Percentiles rank a stretch among this genome's conserved stretches.
Evolutionary conservation across 2,888 invertebrate genomes (phyloP).

Genomic region (Gryllus longicercus): DNA sequence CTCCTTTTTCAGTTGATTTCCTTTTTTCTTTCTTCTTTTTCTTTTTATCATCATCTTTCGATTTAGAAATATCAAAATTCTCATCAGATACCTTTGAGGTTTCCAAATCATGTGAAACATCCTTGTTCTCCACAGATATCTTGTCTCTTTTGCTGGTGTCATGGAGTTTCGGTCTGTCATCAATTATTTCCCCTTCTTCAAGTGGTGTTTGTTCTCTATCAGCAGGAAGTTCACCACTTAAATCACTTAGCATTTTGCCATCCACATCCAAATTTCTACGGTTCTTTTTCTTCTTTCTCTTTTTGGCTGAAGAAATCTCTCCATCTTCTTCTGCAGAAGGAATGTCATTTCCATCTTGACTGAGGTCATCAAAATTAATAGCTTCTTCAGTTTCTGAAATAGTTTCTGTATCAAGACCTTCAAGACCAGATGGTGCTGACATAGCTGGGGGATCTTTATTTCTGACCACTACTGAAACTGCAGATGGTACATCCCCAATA

Average conservation of each 20-base stretch:
- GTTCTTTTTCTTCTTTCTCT: constrained; percentile 35
- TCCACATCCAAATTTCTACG: constrained; percentile 34
- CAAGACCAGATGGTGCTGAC: constrained; percentile 48
- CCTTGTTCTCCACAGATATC: constrained; percentile 35
- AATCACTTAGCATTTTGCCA: constrained; percentile 34
- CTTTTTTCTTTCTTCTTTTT: constrained; percentile 53
- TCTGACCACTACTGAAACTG: constrained; percentile 37
- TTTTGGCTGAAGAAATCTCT: constrained; percentile 32
- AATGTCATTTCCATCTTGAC: constrained; percentile 31
- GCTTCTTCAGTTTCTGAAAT: constrained; percentile 70
- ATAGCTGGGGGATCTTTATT: constrained; percentile 34
- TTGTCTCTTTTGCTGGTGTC: constrained; percentile 42
- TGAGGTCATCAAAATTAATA: constrained; percentile 61
- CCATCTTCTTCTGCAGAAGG: constrained; percentile 34
- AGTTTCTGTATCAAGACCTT: constrained; percentile 68
- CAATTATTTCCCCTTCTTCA: constrained; percentile 60
- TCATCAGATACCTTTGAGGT: constrained; percentile 42
- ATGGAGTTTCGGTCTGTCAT: constrained; percentile 47
- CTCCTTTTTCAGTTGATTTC: constrained; percentile 37
- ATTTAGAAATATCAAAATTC: constrained; percentile 39
- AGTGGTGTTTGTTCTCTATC: constrained; percentile 39
- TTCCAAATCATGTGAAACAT: constrained; percentile 42
- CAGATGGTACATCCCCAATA: constrained; percentile 38
- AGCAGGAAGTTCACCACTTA: neutral
- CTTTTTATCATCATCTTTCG: constrained; percentile 43